Conservation (phyloP, 2,797 vertebrate genomes). For the Denticeps clupeoides region DNA sequence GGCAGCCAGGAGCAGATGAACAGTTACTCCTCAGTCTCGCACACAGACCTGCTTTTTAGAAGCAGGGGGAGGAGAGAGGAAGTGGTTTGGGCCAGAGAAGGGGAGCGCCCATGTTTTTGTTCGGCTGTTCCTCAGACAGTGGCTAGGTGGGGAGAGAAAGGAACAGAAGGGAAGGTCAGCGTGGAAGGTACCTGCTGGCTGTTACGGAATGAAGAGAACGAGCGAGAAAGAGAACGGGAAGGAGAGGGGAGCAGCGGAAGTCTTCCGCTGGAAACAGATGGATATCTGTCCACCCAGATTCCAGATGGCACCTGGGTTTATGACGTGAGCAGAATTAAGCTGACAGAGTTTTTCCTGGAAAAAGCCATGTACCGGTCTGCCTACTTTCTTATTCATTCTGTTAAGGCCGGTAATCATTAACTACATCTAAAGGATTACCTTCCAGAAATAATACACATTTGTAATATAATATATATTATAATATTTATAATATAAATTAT, state of each 20-base stretch:
- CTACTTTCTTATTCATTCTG: too few species aligned
- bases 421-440: too few species aligned
- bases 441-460: too few species aligned
- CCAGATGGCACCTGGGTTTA: too few species aligned
- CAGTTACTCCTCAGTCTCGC: conserved; percentile 51
- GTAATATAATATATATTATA: too few species aligned
- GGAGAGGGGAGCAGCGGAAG: background rate
- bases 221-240: background rate
- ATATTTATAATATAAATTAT: conserved; percentile 8
- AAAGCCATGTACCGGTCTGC: too few species aligned
- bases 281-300: too few species aligned
- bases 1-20: conserved; percentile 41
- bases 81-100: conserved; percentile 13
- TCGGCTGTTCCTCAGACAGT: conserved; percentile 26
- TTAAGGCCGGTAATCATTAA: too few species aligned
- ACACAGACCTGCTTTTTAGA: conserved; percentile 52
- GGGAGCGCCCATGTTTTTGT: conserved; percentile 17
- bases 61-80: conserved; percentile 46
- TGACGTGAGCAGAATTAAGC: too few species aligned
- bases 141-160: conserved; percentile 27
- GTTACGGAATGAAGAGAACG: background rate
- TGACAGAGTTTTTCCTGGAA: too few species aligned
- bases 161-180: background rate
- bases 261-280: background rate
- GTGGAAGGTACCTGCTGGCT: background rate